Evolutionary conservation across 2,888 invertebrate genomes (phyloP).

Genomic region (Drosophila tanythrix): DNA sequence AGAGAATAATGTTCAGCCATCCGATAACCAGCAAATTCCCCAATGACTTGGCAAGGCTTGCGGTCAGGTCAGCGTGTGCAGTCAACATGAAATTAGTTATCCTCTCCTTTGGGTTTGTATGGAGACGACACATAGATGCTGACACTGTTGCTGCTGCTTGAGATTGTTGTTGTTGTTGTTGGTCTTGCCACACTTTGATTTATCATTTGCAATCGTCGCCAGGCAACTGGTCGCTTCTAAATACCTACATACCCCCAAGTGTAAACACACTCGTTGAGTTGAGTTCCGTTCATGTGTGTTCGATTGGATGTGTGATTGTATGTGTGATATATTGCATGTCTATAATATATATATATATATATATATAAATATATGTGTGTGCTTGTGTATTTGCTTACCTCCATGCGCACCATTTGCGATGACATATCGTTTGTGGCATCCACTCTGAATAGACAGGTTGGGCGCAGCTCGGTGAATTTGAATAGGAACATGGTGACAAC

Average conservation of each 20-base stretch:
- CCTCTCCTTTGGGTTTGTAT: slow-evolving; percentile 33
- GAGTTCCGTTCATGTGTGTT: slow-evolving; percentile 1
- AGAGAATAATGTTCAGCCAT: slow-evolving; percentile 74
- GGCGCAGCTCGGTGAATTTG: slow-evolving; percentile 84
- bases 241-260: slow-evolving; percentile 32
- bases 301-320: background rate
- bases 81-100: slow-evolving; percentile 76
- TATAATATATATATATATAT: background rate
- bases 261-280: slow-evolving; percentile 46
- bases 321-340: background rate
- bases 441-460: slow-evolving; percentile 84
- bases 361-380: background rate
- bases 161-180: slow-evolving; percentile 4
- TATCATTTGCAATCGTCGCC: slow-evolving; percentile 56
- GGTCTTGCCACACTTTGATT: slow-evolving; percentile 58
- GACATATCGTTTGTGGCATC: slow-evolving; percentile 73
- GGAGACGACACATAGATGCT: slow-evolving; percentile 8
- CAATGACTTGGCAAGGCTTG: slow-evolving; percentile 71
- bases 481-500: slow-evolving; percentile 85
- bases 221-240: slow-evolving; percentile 29
- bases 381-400: slow-evolving; percentile 77
- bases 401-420: slow-evolving; percentile 82
- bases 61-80: slow-evolving; percentile 63
- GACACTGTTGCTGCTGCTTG: slow-evolving; percentile 1
- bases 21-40: slow-evolving; percentile 70